These are phyloP conservation scores for Cheirogaleus major DNA, from an alignment of 2,797 vertebrate genomes.

Conservation along the genomic window DNA sequence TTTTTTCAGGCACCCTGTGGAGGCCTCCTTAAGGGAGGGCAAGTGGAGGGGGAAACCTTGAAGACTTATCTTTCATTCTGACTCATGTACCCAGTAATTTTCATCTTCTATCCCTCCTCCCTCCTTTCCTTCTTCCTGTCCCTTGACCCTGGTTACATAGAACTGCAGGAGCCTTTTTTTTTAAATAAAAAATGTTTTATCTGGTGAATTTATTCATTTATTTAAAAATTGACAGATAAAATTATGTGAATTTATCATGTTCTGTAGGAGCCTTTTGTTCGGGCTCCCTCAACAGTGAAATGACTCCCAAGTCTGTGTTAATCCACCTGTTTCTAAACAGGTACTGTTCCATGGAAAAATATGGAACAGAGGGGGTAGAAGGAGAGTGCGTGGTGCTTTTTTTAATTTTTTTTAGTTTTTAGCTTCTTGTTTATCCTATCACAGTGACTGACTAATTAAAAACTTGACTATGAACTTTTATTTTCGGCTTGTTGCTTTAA, in stretches of 20 bases:
- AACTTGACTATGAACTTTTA: background rate
- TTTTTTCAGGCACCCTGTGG: background rate
- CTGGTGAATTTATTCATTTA: background rate
- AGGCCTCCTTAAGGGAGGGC: background rate
- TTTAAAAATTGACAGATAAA: background rate
- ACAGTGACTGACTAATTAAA: background rate
- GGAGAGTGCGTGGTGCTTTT: accelerated
- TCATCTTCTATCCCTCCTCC: background rate
- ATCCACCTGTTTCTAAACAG: background rate
- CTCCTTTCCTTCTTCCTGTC: background rate
- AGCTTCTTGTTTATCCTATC: background rate
- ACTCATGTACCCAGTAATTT: background rate
- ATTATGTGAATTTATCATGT: background rate
- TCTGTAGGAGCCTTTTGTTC: background rate
- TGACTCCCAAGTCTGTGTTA: background rate
- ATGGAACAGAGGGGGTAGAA: background rate
- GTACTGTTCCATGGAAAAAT: no score
- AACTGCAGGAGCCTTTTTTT: background rate
- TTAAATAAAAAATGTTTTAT: background rate
- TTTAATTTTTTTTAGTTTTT: background rate
- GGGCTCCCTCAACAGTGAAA: background rate
- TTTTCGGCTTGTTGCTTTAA: background rate
- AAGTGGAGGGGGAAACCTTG: background rate
- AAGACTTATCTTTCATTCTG: background rate
- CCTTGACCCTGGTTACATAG: no score